Base-by-base conservation (phyloP, 2,113 vertebrate species). In the Istiophorus platypterus region DNA sequence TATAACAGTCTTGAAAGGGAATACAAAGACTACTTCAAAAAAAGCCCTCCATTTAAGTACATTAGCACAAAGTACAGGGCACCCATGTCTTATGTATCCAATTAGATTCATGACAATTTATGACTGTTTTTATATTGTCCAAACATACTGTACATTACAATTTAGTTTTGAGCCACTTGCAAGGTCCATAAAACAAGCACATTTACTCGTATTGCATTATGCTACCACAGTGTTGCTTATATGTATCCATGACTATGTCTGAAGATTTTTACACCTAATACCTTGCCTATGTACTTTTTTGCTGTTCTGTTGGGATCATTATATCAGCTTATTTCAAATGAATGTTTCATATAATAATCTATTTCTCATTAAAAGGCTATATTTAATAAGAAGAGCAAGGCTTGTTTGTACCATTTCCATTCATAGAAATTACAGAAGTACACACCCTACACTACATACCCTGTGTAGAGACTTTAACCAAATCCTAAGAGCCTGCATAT, bases 281-380 rank as follows among this genome's bases (percentile, higher is more conserved):
- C 88, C 92, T 94, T 95, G 94, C 94, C 90, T 93, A 92, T 95
- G 94, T 95, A 94, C 90, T 91, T 89, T 92, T 95, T 94, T 95
- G 93, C 91, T 93, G 91, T 96, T 95, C 83, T 94, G 91, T 95
- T 95, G 77, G 86, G 83, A 93, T 91, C 90, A 95, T 92, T 87
- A 89, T 94, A 93, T 95, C 93, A 91, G 92, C 95, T 95, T 93
- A 94, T 95, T 95, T 96, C 93, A 95, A 95, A 95, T 95, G 95
- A 95, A 96, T 95, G 95, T 96, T 95, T 95, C 94, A 96, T 95
- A 95, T 95, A 94, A 94, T 95, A 95, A 92, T 95, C 94, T 94
- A 95, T 95, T 95, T 95, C 95, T 95, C 95, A 95, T 95, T 95
- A 95, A 96, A 95, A 95, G 89, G 93, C 94, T 95, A 95, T 96